A percentile compares a stretch with the other conserved stretches of the same genome.
Conservation (phyloP, 1,140 invertebrate genomes). For the Prorops nasuta region DNA sequence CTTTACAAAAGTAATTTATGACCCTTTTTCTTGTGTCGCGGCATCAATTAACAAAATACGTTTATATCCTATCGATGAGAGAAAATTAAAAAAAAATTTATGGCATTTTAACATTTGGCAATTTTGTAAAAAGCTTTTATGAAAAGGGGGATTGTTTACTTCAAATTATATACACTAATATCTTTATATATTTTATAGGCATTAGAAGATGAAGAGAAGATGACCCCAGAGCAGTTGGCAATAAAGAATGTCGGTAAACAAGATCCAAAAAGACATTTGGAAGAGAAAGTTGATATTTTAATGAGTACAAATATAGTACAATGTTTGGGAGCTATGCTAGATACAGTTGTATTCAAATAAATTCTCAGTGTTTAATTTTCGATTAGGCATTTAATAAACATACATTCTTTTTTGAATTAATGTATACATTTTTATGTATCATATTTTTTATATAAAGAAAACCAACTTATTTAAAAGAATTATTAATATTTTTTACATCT, state of each 20-base stretch:
- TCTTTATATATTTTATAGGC: constrained; percentile 59
- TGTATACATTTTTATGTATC: neutral
- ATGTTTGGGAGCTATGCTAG: constrained; percentile 97
- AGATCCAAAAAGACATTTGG: constrained; percentile 99
- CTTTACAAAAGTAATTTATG: too few species aligned
- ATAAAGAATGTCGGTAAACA: constrained; percentile 99
- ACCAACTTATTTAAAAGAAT: too few species aligned
- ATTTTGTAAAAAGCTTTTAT: too few species aligned
- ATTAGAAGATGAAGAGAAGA: constrained; percentile 98
- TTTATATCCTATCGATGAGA: too few species aligned
- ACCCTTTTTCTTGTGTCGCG: too few species aligned
- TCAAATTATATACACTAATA: constrained; percentile 6
- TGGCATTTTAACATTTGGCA: too few species aligned
- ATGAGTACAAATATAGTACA: constrained; percentile 99
- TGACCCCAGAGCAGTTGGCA: constrained; percentile 99
- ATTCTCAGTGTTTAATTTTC: constrained; percentile 9
- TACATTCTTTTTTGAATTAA: neutral
- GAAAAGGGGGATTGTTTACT: too few species aligned
- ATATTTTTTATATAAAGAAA: too few species aligned
- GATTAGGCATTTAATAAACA: neutral
- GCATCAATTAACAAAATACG: too few species aligned
- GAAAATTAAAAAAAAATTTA: too few species aligned
- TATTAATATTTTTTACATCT: too few species aligned
- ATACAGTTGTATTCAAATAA: constrained; percentile 94
- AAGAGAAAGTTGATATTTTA: constrained; percentile 96